Evolutionary conservation across 1,140 invertebrate genomes (phyloP), one percentile per base, ranked within the genome.

Genomic region (Liolophura sinensis): DNA sequence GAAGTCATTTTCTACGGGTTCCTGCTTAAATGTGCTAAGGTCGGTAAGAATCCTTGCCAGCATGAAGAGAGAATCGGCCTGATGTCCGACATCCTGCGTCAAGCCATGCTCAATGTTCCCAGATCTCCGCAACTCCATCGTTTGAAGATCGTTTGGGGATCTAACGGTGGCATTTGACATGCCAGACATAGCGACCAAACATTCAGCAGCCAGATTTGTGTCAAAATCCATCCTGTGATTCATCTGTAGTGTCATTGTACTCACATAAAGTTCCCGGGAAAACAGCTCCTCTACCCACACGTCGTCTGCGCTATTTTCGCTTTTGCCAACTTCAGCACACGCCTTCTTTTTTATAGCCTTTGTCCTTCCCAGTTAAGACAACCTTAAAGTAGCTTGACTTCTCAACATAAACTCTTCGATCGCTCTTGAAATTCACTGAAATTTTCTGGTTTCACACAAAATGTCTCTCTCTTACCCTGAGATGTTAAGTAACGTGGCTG

Each of bases 11-110:
- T 78, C 81, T 48, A 84, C 86, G 14, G 84, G 84, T 70, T 88
- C 87, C 71, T 88, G 88, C 71, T 86, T 85, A 62, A 87, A 85
- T 62, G 85, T 79, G 22, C 84, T 87, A 48, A 89, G 77, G 78
- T 89, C 88, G 16, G 88, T 87, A 40, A 90, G 78, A 65, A 90
- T 89, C 50, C 88, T 76, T 18, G 88, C 88, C 20, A 89, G 87
- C 84, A 87, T 88, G 76, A 87, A 89, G 60, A 86, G 84, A 31
- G 87, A 85, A 31, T 78, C 65, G 49, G 18, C 3, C 20, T 40
- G 31, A 40, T 60, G 9, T 31, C 50, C 54, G 50, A 52, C 22
- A 47, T 67, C 46, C 40, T 60, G 25, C 60, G 57, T 60, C 65
- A 68, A 68, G 63, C 24, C 47, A 12, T 27, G 54, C 62, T 75